phyloP scores from a whole-genome alignment of 2,113 vertebrate species.

The Hemicordylus capensis region DNA sequence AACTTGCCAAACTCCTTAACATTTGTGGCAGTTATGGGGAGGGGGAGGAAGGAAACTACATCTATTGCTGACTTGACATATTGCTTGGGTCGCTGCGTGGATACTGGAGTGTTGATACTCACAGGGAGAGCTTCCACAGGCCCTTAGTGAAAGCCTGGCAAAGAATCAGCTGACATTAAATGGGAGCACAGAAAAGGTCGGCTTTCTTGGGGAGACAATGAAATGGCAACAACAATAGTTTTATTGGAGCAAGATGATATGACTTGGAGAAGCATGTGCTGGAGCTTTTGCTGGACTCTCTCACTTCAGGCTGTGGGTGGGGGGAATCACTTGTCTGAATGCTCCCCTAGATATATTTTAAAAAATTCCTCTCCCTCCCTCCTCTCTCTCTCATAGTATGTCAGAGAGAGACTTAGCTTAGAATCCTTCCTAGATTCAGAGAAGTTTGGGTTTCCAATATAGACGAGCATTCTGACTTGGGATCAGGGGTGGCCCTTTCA shows the following conservation, averaged over 20 bases:
- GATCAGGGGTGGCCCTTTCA: background rate
- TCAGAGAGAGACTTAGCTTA: background rate
- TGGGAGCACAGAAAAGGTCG: slow-evolving; percentile 57
- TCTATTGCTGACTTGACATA: slow-evolving; percentile 68
- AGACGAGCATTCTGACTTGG: background rate
- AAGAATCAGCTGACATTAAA: slow-evolving; percentile 56
- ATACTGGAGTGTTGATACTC: slow-evolving; percentile 59
- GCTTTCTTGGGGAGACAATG: background rate
- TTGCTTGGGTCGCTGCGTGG: slow-evolving; percentile 52
- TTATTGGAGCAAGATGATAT: background rate
- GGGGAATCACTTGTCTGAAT: accelerated
- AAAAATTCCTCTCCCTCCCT: background rate
- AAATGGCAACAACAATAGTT: background rate
- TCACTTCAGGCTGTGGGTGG: background rate
- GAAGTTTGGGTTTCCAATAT: background rate
- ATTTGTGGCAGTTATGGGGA: slow-evolving; percentile 66
- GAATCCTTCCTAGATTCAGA: background rate
- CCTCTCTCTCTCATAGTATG: too few species aligned
- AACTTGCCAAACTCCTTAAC: slow-evolving; percentile 71
- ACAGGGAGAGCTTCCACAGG: slow-evolving; percentile 49
- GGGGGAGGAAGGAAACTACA: too few species aligned
- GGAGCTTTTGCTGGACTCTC: background rate
- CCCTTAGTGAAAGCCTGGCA: slow-evolving; percentile 57
- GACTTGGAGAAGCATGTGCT: background rate
- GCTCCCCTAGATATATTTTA: background rate